Percentiles rank a stretch among this genome's conserved stretches.
phyloP scores from a whole-genome alignment of 2,888 invertebrate genomes.

The Argyresthia albistria region DNA sequence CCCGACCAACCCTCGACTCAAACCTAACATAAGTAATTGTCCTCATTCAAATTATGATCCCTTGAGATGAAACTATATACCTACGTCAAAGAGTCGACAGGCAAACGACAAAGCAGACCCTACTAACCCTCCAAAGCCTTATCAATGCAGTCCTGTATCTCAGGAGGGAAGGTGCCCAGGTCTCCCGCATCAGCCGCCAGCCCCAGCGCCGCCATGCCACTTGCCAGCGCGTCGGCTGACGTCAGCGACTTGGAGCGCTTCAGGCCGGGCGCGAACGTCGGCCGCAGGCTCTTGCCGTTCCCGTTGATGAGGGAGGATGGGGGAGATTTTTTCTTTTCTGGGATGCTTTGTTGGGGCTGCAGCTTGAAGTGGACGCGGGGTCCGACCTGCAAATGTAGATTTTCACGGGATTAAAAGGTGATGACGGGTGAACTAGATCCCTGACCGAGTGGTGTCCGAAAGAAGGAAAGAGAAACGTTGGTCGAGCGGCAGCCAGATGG shows the following conservation, averaged over 20 bases:
- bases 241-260: conserved; percentile 89
- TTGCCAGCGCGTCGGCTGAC: conserved; percentile 80
- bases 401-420: too few species aligned
- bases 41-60: too few species aligned
- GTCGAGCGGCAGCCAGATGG: too few species aligned
- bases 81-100: too few species aligned
- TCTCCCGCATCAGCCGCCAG: conserved; percentile 82
- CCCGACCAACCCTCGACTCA: too few species aligned
- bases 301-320: conserved; percentile 55
- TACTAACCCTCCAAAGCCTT: conserved; percentile 79
- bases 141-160: conserved; percentile 81
- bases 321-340: conserved; percentile 60
- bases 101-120: too few species aligned
- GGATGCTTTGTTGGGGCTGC: conserved; percentile 49
- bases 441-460: too few species aligned
- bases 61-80: too few species aligned
- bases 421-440: too few species aligned
- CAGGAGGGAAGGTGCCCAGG: conserved; percentile 81
- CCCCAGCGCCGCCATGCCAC: conserved; percentile 77
- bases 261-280: conserved; percentile 57
- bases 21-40: too few species aligned
- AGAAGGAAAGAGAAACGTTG: too few species aligned
- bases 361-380: conserved; percentile 75
- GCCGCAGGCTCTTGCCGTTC: conserved; percentile 54
- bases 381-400: conserved; percentile 36